These are phyloP conservation scores for Dicrostonyx torquatus DNA, from an alignment of 2,797 vertebrate species.

Conservation along the genomic window DNA sequence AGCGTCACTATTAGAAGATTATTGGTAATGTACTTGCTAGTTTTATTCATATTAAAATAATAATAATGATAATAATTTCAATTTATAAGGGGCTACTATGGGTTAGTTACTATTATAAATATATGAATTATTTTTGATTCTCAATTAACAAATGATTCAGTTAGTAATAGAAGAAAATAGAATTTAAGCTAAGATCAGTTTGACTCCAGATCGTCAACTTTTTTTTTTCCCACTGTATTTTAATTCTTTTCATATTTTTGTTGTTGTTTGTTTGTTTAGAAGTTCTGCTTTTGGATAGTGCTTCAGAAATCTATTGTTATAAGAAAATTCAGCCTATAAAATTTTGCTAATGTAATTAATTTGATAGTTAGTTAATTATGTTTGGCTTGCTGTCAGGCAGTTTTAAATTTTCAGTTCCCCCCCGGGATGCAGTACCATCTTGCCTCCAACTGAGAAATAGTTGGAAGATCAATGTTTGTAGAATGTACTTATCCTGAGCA, in stretches of 20 bases:
- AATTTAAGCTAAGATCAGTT: constrained; percentile 57
- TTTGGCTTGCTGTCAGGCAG: constrained; percentile 42
- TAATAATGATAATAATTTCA: not conserved
- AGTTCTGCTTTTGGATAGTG: constrained; percentile 48
- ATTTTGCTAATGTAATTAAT: constrained; percentile 28
- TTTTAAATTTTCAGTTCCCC: constrained; percentile 62
- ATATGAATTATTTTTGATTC: constrained; percentile 26
- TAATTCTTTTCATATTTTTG: constrained; percentile 26
- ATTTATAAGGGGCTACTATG: not conserved
- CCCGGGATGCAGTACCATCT: constrained; percentile 7
- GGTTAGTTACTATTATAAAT: not conserved
- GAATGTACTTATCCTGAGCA: constrained; percentile 49
- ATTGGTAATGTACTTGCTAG: constrained; percentile 21
- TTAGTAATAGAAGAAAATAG: constrained; percentile 25
- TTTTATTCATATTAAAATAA: constrained; percentile 51
- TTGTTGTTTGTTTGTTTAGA: not conserved
- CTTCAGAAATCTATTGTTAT: constrained; percentile 45
- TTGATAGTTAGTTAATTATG: constrained; percentile 55
- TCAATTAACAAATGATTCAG: constrained; percentile 5
- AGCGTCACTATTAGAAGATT: not conserved
- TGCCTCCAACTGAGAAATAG: constrained; percentile 54
- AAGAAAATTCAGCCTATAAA: constrained; percentile 24
- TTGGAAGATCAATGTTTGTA: constrained; percentile 39
- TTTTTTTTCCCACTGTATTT: constrained; percentile 49
- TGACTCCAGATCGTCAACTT: not conserved